These are phyloP conservation scores for Criorhina ranunculi DNA, from an alignment of 2,888 invertebrate species.

Conservation along the genomic window DNA sequence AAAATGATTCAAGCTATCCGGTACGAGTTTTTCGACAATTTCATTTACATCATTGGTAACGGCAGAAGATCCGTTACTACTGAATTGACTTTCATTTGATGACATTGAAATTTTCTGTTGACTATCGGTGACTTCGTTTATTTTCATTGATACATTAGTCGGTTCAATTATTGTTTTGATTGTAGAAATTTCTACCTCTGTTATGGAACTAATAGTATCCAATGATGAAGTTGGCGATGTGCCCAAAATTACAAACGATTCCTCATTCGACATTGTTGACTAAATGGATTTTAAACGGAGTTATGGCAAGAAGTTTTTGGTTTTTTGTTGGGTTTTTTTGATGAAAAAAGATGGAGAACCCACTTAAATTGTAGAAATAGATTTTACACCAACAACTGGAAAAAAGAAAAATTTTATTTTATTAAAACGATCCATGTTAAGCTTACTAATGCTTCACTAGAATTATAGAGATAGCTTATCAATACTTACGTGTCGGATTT, in stretches of 20 bases:
- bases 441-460: too few relatives aligned
- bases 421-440: too few relatives aligned
- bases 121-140: neutral
- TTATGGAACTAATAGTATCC: conserved; percentile 40
- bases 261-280: conserved; percentile 81
- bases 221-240: conserved; percentile 81
- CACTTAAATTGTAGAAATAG: neutral
- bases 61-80: conserved; percentile 4
- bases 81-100: conserved; percentile 39
- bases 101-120: conserved; percentile 20
- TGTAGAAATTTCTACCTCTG: neutral
- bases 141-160: neutral
- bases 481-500: too few relatives aligned
- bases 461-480: too few relatives aligned
- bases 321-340: neutral
- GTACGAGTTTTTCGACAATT: neutral
- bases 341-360: neutral
- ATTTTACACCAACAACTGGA: neutral
- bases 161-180: neutral
- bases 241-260: conserved; percentile 83
- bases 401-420: neutral
- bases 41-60: neutral
- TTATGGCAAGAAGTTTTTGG: neutral
- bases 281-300: neutral
- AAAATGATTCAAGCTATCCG: neutral